Percentiles rank a stretch among this genome's conserved stretches.
phyloP scores from a whole-genome alignment of 2,888 invertebrate genomes.

The Hipparchia semele region DNA sequence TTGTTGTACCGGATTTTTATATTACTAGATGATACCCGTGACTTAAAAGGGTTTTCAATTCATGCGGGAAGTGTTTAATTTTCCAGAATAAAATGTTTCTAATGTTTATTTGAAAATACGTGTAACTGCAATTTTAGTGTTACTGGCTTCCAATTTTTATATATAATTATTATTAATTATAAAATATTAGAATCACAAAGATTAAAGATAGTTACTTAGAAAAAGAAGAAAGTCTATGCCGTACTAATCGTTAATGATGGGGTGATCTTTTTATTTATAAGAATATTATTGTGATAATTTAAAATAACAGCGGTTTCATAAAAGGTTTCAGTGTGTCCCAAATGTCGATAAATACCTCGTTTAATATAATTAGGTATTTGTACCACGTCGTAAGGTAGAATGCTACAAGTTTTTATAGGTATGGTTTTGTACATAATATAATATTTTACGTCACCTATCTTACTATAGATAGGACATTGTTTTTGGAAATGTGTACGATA shows the following conservation, averaged over 20 bases:
- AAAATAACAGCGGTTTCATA: background rate
- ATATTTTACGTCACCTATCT: slow-evolving; percentile 3
- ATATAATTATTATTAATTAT: background rate
- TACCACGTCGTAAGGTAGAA: background rate
- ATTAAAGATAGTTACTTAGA: background rate
- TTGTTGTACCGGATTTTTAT: too few species aligned
- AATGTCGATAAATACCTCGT: slow-evolving; percentile 21
- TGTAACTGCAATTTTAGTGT: too few species aligned
- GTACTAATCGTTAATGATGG: background rate
- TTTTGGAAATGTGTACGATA: background rate
- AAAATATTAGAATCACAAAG: background rate
- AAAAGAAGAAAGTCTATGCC: background rate
- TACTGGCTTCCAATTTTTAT: background rate
- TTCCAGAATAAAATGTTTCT: too few species aligned
- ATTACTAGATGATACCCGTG: too few species aligned
- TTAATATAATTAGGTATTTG: background rate
- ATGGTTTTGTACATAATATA: slow-evolving; percentile 28
- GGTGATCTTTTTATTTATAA: background rate
- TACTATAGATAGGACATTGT: background rate
- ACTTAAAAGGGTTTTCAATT: too few species aligned
- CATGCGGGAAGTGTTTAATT: too few species aligned
- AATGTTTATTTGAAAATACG: too few species aligned
- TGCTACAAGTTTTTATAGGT: slow-evolving; percentile 21
- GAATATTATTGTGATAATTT: slow-evolving; percentile 9
- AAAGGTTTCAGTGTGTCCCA: background rate